Conservation (phyloP, 2,888 invertebrate species). For the Deilephila porcellus region DNA sequence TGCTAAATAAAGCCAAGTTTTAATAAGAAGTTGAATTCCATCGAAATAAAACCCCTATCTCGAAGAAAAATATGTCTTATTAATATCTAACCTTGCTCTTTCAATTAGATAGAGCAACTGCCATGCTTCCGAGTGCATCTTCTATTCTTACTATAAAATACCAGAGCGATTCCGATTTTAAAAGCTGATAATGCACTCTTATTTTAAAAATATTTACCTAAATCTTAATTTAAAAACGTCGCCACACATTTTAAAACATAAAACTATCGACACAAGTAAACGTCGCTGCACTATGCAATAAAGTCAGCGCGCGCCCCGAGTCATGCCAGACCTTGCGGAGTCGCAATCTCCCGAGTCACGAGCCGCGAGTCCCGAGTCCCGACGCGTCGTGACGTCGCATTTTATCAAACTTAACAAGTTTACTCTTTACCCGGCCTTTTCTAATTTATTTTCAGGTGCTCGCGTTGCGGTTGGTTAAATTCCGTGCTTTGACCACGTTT, state of each 20-base stretch:
- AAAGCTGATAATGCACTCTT: no score
- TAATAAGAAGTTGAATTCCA: no score
- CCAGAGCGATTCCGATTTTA: no score
- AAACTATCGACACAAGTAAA: slow-evolving; percentile 34
- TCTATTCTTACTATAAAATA: no score
- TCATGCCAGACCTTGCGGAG: slow-evolving; percentile 77
- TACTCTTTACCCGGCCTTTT: slow-evolving; percentile 13
- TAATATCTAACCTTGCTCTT: no score
- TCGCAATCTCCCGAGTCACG: slow-evolving; percentile 61
- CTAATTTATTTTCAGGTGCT: slow-evolving; percentile 18
- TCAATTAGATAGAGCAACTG: no score
- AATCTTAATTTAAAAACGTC: no score
- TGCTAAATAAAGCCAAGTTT: no score
- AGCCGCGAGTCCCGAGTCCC: slow-evolving; percentile 45
- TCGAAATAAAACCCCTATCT: no score
- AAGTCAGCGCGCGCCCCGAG: slow-evolving; percentile 61
- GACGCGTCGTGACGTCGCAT: slow-evolving; percentile 35
- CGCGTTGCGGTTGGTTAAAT: slow-evolving; percentile 4
- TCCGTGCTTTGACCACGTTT: slow-evolving; percentile 15
- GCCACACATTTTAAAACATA: neutral
- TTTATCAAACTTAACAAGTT: slow-evolving; percentile 29
- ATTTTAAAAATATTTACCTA: no score
- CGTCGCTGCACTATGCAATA: slow-evolving; percentile 35
- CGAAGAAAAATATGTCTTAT: no score
- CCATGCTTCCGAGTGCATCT: no score